phyloP scores from a whole-genome alignment of 2,797 vertebrate genomes.

The Staurois parvus region DNA sequence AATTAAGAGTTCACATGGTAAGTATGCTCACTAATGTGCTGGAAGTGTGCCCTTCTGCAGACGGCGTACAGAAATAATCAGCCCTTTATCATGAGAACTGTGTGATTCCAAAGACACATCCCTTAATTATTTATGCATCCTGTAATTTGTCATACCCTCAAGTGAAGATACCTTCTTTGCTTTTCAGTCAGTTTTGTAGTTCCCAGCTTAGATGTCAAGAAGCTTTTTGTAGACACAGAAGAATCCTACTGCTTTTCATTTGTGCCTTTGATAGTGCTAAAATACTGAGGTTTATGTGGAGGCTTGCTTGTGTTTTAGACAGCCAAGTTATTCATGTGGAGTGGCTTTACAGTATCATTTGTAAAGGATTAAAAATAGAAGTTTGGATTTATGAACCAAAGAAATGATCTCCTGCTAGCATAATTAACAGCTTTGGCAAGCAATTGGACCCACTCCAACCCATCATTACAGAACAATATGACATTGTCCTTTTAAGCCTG shows the following conservation, averaged over 20 bases:
- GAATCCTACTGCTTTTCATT: background rate
- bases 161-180: slow-evolving; percentile 21
- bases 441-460: slow-evolving; percentile 14
- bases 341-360: slow-evolving; percentile 21
- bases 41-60: background rate
- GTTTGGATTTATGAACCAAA: slow-evolving; percentile 17
- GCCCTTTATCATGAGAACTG: slow-evolving; percentile 27
- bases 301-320: background rate
- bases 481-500: slow-evolving; percentile 12
- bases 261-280: background rate
- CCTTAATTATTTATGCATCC: slow-evolving; percentile 31
- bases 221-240: background rate
- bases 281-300: slow-evolving; percentile 10
- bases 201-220: background rate
- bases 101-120: slow-evolving; percentile 2
- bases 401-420: background rate
- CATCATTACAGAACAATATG: slow-evolving; percentile 8
- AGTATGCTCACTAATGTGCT: background rate
- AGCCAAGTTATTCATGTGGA: slow-evolving; percentile 16
- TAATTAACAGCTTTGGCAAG: slow-evolving; percentile 42
- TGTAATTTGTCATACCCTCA: slow-evolving; percentile 36
- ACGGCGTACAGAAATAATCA: slow-evolving; percentile 1
- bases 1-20: background rate
- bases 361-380: slow-evolving; percentile 46
- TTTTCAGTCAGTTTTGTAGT: slow-evolving; percentile 5